Conservation (phyloP, 2,113 vertebrate genomes). For the Otis tarda region DNA sequence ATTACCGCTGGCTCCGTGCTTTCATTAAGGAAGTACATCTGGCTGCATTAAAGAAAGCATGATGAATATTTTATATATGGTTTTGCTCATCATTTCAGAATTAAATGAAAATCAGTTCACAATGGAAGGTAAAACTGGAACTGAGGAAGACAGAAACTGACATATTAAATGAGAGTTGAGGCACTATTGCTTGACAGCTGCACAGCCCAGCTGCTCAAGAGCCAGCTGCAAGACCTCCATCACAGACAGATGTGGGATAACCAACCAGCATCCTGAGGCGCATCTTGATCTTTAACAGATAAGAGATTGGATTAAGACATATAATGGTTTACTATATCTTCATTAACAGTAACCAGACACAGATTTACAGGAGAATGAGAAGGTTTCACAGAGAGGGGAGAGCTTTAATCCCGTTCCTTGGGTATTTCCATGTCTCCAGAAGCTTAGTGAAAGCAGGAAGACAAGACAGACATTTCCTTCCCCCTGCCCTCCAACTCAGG, state of each 20-base stretch:
- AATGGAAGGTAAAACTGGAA: not conserved
- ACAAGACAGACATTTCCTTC: not conserved
- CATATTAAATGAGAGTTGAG: not conserved
- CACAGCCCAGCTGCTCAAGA: not conserved
- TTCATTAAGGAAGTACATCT: not conserved
- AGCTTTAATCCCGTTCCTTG: not conserved
- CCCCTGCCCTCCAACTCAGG: not conserved
- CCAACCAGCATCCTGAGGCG: not conserved
- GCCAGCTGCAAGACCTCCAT: not conserved
- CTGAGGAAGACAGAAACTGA: not conserved
- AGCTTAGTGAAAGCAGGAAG: not conserved
- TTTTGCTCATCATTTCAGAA: not conserved
- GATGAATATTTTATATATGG: not conserved
- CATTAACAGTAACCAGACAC: not conserved
- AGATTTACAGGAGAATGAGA: not conserved
- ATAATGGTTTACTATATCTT: constrained; percentile 1
- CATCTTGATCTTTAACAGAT: constrained; percentile 23
- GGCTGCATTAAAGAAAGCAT: not conserved
- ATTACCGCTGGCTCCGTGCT: not conserved
- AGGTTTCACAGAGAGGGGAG: not conserved
- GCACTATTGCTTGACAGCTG: not conserved
- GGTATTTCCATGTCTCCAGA: not conserved
- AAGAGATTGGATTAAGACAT: not conserved
- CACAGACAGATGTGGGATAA: constrained; percentile 19
- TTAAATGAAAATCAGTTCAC: not conserved